Evolutionary conservation across 2,797 vertebrate genomes (phyloP).

Genomic region (Mallotus villosus): DNA sequence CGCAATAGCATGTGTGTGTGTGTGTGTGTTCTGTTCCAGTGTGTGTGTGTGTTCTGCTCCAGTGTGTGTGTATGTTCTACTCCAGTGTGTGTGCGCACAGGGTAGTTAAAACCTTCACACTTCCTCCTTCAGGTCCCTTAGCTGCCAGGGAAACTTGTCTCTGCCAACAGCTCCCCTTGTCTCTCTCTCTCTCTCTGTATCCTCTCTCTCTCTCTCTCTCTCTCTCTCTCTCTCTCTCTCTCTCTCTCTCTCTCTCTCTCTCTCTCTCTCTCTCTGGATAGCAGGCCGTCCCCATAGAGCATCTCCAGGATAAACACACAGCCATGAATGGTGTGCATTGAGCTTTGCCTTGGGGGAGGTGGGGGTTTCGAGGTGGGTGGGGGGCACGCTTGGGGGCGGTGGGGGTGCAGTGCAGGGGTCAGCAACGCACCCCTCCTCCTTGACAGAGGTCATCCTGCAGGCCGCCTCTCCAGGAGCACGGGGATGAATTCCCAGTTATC

Average conservation of each 20-base stretch:
- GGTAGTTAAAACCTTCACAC: conserved; percentile 52
- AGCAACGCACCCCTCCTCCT: conserved; percentile 70
- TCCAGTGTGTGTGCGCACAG: conserved; percentile 1
- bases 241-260: conserved; percentile 19
- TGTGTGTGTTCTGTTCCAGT: conserved; percentile 10
- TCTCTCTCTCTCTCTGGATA: conserved; percentile 72
- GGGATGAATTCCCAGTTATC: conserved; percentile 79
- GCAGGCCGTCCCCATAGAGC: conserved; percentile 82
- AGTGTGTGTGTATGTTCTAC: conserved; percentile 15
- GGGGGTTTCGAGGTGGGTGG: neutral
- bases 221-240: conserved; percentile 2
- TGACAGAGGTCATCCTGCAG: conserved; percentile 74
- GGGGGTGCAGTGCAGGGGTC: conserved; percentile 74
- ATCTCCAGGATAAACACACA: conserved; percentile 85
- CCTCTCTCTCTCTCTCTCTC: neutral
- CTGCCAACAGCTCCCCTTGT: neutral
- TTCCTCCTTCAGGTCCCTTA: conserved; percentile 47
- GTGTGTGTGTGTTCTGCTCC: no score
- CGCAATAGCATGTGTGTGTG: conserved; percentile 5
- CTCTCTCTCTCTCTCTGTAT: conserved; percentile 20
- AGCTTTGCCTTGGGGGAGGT: conserved; percentile 68
- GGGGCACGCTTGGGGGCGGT: conserved; percentile 45
- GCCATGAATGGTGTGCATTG: conserved; percentile 89
- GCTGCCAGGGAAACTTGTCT: neutral
- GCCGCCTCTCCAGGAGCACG: conserved; percentile 76